These are phyloP conservation scores for Eulemur rubriventer DNA, from an alignment of 2,797 vertebrate genomes.

Conservation along the genomic window DNA sequence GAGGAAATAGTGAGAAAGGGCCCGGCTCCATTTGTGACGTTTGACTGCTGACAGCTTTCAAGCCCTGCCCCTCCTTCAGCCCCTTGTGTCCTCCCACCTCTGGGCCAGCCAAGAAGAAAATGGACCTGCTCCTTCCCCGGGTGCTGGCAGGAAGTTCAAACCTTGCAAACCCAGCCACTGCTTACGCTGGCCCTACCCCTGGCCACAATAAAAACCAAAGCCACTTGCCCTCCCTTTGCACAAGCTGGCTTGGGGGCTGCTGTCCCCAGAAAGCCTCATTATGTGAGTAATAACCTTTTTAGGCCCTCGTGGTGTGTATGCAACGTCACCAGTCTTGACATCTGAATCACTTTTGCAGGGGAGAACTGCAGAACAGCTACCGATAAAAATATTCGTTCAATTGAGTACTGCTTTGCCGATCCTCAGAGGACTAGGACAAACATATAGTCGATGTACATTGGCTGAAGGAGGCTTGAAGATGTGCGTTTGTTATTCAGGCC, in stretches of 20 bases:
- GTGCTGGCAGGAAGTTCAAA: background rate
- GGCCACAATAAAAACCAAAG: background rate
- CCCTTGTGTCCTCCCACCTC: background rate
- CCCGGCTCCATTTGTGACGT: background rate
- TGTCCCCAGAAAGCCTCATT: background rate
- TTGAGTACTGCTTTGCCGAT: background rate
- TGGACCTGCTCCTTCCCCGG: background rate
- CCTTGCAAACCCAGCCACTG: background rate
- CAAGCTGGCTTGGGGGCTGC: background rate
- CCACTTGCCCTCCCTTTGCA: background rate
- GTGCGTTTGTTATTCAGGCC: background rate
- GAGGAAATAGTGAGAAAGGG: background rate
- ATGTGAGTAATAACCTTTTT: background rate
- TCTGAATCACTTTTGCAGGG: background rate
- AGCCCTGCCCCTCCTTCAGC: too few species aligned
- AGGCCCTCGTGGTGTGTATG: background rate
- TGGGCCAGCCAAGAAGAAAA: background rate
- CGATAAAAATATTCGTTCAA: background rate
- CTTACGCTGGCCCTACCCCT: background rate
- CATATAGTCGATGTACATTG: fast-evolving
- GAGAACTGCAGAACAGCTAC: background rate
- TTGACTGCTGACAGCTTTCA: background rate
- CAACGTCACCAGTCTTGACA: background rate
- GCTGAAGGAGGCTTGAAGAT: background rate
- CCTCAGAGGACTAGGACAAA: background rate